These are phyloP conservation scores for Hydropotes inermis DNA, from an alignment of 2,113 vertebrate genomes.

Conservation along the genomic window DNA sequence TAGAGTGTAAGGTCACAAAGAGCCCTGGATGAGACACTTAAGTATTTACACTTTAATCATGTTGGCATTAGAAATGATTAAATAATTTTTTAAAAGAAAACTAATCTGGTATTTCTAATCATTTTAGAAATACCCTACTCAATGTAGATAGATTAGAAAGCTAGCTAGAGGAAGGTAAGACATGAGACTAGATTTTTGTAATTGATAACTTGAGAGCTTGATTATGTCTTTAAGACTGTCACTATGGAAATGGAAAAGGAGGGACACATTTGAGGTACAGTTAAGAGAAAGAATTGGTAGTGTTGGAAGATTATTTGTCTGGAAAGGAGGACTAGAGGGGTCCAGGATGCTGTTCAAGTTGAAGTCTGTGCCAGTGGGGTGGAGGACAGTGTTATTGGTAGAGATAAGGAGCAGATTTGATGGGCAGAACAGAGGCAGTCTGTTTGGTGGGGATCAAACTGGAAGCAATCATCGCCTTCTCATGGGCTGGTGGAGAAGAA, in stretches of 20 bases:
- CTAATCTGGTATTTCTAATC: background rate
- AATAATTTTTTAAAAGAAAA: background rate
- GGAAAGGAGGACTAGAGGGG: background rate
- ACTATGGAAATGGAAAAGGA: background rate
- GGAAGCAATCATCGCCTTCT: background rate
- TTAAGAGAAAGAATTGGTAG: background rate
- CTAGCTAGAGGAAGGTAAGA: background rate
- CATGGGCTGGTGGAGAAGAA: background rate
- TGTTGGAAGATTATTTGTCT: background rate
- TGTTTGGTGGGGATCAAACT: background rate
- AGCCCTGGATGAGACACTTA: background rate
- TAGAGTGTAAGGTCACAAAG: background rate
- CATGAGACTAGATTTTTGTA: background rate
- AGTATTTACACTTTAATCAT: background rate
- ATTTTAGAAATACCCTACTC: background rate
- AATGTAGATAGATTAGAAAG: background rate
- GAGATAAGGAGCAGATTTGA: background rate
- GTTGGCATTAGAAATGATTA: background rate
- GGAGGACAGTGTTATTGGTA: background rate
- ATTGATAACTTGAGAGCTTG: background rate
- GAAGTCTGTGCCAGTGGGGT: background rate
- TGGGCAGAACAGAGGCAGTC: background rate
- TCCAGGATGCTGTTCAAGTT: background rate
- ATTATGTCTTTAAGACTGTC: background rate
- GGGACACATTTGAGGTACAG: background rate